These are phyloP conservation scores for Hermaeophaga mercurialis DNA, from an alignment of 2,888 invertebrate genomes.

Conservation along the genomic window DNA sequence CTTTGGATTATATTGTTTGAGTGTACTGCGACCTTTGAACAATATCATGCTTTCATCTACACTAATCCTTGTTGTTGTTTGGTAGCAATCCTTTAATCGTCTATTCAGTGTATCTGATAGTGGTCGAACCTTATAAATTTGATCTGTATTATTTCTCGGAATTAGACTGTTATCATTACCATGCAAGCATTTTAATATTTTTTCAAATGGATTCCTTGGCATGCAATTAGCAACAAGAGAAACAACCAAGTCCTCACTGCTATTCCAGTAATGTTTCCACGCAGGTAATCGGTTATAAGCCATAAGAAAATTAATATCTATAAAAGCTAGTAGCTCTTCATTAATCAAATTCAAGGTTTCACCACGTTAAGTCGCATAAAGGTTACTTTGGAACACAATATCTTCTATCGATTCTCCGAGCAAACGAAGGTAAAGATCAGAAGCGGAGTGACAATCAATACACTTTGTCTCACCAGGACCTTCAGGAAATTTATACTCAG, in stretches of 20 bases:
- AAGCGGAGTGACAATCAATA: too few species aligned
- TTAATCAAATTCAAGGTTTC: background rate
- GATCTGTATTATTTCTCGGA: constrained; percentile 15
- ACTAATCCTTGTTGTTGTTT: constrained; percentile 6
- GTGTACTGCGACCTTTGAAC: constrained; percentile 14
- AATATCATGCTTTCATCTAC: constrained; percentile 21
- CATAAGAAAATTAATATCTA: constrained; percentile 12
- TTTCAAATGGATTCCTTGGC: constrained; percentile 15
- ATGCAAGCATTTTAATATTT: constrained; percentile 15
- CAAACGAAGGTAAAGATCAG: too few species aligned
- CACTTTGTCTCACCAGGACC: too few species aligned
- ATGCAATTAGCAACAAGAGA: constrained; percentile 11
- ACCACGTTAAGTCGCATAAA: background rate
- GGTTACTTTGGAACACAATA: background rate
- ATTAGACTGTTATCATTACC: constrained; percentile 18
- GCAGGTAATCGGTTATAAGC: constrained; percentile 2
- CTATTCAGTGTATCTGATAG: constrained; percentile 13
- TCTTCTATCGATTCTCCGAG: background rate
- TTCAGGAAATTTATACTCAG: too few species aligned
- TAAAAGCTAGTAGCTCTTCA: constrained; percentile 8
- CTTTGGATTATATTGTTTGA: constrained; percentile 5
- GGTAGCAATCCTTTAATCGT: constrained; percentile 9
- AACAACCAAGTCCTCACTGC: background rate
- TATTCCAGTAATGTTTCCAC: constrained; percentile 3
- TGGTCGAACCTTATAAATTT: constrained; percentile 18